Evolutionary conservation across 2,113 vertebrate species (phyloP), one percentile per base, ranked within the genome.

Genomic region (Rhinopomastus cyanomelas): DNA sequence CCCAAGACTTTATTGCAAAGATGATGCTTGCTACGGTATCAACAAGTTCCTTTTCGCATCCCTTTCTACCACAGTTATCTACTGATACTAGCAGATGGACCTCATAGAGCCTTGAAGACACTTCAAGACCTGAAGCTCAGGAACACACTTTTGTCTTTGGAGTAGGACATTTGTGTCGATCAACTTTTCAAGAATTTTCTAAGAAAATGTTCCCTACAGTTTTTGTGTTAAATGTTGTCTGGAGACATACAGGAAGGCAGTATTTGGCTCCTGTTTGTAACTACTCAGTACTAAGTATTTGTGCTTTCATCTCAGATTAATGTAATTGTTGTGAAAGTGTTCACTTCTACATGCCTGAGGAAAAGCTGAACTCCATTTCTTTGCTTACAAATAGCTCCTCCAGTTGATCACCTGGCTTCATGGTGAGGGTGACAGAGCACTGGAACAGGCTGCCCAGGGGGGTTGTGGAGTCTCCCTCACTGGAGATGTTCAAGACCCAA

Each of bases 181-280:
- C 30, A 88, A 71, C 27, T 62, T 11, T 42, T 34, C 20, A 48
- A 29, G 11, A 42, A 34, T 44, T 15, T 69, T 76, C 25, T 55
- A 65, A 30, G 34, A 66, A 90, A 84, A 67, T 22, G 39, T 16
- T 83, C 29, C 15, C 8, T 0, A 0, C 0, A 3, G 5, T 0
- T 86, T 66, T 77, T 74, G 13, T 30, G 26, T 65, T 86, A 56
- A 66, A 29, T 71, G 80, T 86, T 75, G 22, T 14, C 18, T 56
- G 22, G 42, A 73, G 32, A 37, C 46, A 59, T 46, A 79, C 26
- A 83, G 9, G 34, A 78, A 75, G 8, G n/a, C n/a, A 59, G 56
- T 44, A 30, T 19, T 82, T 39, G 15, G 68, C 30, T 76, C 32
- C 20, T 51, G 46, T 51, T 19, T 61, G 2, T 65, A 91, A 44